A percentile compares a stretch with the other conserved stretches of the same genome.
Conservation (phyloP, 2,113 vertebrate genomes). For the Tyrannus savana region DNA sequence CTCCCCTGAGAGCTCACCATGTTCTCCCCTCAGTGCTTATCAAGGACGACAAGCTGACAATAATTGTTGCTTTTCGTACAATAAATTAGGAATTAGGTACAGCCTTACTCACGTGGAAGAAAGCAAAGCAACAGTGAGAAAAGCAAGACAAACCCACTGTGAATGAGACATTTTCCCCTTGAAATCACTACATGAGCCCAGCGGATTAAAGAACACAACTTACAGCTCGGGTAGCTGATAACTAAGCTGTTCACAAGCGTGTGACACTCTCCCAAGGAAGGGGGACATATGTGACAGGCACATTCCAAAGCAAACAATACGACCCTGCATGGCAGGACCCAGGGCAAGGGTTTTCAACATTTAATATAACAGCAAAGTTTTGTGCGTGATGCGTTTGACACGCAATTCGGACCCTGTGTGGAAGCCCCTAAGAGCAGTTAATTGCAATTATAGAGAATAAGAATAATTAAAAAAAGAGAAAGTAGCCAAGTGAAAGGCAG, state of each 20-base stretch:
- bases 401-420: not conserved
- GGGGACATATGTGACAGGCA: not conserved
- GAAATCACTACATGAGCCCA: not conserved
- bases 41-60: not conserved
- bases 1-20: not conserved
- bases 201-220: not conserved
- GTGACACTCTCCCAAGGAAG: not conserved
- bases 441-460: not conserved
- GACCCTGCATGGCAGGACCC: accelerated
- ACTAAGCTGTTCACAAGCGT: accelerated
- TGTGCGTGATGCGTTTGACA: not conserved
- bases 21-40: not conserved
- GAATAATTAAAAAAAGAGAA: not conserved
- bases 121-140: not conserved
- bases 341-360: not conserved
- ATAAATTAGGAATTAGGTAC: not conserved
- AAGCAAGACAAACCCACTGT: not conserved
- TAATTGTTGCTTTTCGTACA: not conserved
- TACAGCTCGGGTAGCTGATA: accelerated
- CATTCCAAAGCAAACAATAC: not conserved
- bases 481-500: not conserved
- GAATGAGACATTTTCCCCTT: not conserved
- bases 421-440: not conserved
- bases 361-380: accelerated
- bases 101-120: not conserved